Conservation (phyloP, 2,797 vertebrate genomes). For the Phataginus tricuspis region DNA sequence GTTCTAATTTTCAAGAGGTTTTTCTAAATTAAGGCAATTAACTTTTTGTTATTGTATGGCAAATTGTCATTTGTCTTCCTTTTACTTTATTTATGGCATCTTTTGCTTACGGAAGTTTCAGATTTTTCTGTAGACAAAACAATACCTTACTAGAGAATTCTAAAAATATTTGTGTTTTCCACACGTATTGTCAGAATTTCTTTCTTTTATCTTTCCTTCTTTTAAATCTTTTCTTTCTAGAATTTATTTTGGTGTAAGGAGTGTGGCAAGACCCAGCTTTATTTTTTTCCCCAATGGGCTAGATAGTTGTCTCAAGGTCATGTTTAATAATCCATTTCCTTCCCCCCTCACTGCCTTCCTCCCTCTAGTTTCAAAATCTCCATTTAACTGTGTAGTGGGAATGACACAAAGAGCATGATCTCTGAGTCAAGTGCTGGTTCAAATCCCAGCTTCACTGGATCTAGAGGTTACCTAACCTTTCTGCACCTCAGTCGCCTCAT, state of each 20-base stretch:
- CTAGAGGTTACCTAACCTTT: background rate
- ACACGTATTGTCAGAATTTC: background rate
- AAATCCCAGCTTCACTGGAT: background rate
- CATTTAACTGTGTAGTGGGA: background rate
- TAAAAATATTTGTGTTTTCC: slow-evolving; percentile 30
- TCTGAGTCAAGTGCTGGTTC: background rate
- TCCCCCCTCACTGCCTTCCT: background rate
- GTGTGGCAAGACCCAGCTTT: background rate
- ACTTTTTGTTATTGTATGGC: background rate
- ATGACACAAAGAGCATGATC: background rate
- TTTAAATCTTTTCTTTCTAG: background rate
- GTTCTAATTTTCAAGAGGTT: background rate
- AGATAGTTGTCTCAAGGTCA: background rate
- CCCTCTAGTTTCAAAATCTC: background rate
- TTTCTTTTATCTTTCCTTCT: background rate
- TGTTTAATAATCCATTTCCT: background rate
- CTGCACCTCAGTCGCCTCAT: background rate
- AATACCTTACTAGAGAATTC: background rate
- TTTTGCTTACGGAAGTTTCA: background rate
- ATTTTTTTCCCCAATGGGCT: background rate
- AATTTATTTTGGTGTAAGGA: background rate
- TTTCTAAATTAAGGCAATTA: slow-evolving; percentile 32
- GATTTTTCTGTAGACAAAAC: background rate
- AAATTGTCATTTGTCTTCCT: slow-evolving; percentile 8
- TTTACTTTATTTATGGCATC: background rate